Evolutionary conservation across 1,140 invertebrate genomes (phyloP).

Genomic region (Trichomalopsis sarcophagae): DNA sequence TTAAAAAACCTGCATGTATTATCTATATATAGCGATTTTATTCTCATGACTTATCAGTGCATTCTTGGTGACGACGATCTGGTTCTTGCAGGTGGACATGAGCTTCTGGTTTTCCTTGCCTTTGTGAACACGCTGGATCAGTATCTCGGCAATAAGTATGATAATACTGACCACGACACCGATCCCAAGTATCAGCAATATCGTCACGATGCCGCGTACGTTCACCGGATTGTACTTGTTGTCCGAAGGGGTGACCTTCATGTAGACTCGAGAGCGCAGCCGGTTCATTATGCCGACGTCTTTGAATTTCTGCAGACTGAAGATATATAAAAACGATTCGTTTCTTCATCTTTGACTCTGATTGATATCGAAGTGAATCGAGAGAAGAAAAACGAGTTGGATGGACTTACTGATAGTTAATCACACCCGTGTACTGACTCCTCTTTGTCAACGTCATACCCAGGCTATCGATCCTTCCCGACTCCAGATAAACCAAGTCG

Average conservation of each 20-base stretch:
- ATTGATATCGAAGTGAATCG: too few species aligned
- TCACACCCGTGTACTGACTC: conserved; percentile 48
- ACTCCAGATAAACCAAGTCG: conserved; percentile 25
- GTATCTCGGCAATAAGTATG: not conserved
- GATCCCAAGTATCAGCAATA: not conserved
- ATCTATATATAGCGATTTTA: too few species aligned
- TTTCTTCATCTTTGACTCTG: too few species aligned
- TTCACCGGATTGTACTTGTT: not conserved
- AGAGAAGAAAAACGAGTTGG: not conserved
- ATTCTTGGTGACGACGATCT: not conserved
- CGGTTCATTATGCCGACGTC: conserved; percentile 47
- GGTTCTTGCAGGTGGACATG: not conserved
- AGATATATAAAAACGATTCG: too few species aligned
- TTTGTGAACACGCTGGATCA: not conserved
- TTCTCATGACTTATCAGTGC: not conserved
- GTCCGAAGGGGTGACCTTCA: not conserved
- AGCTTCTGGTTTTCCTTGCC: not conserved
- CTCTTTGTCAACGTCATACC: conserved; percentile 43
- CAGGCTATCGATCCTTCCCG: conserved; percentile 43
- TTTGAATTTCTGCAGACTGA: conserved; percentile 56
- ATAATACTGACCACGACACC: not conserved
- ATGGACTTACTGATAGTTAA: conserved; percentile 55
- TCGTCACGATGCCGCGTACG: not conserved
- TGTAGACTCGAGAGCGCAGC: not conserved
- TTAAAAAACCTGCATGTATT: too few species aligned